Base-by-base conservation (phyloP, 1,140 invertebrate genomes). In the Pectinophora gossypiella region DNA sequence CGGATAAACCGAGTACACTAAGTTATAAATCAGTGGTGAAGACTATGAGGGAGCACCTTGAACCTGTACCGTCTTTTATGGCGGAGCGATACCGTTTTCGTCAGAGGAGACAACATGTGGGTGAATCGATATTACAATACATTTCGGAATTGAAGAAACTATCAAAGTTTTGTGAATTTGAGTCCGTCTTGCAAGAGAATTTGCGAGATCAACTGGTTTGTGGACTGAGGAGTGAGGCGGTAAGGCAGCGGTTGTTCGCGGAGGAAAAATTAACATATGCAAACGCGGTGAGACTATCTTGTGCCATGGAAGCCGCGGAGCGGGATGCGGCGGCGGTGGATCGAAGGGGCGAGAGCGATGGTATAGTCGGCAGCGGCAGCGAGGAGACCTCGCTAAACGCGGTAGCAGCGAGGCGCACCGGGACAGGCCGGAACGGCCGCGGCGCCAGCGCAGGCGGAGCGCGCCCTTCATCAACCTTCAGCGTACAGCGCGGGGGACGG, bases 131-230 rank as follows among this genome's bases (percentile, higher is more conserved):
- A n/a, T 42, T 56, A 1, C 20, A 55, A 12, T 63, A 63, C 18
- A 32, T 54, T 0, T 27, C 52, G 7, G 53, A 23, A 7, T 35
- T 68, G 36, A 64, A 64, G 47, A 61, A 53, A 23, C 12, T 68
- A 46, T 54, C 59, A 9, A 56, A 52, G 35, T 13, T 40, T 18
- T 67, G 60, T 38, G 42, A 52, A 21, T 60, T 57, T 43, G 22
- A 20, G 9, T 35, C 13, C 1, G 13, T 48, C n/a, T 23, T 61
- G 20, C n/a, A 46, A 0, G 58, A 68, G 15, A 64, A 49, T 38
- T 27, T 67, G 5, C 43, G 64, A 0, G 59, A 68, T 23, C 61
- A 68, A 15, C 58, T 68, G 7, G 59, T 72, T 5, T 68, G 60
- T 38, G 68, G 59, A 0, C 6, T 71, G 3, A 7, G 1, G 0